Conservation (phyloP, 1,140 invertebrate species). For the fruit fly (Drosophila melanogaster) region Release_6_plus_ISO1_MT NT_033779.5:6839001-6839500, state of each 20-base stretch:
- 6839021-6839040: no score
- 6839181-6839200: conserved; percentile 28
- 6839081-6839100: not conserved
- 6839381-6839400: not conserved
- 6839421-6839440: conserved; percentile 41
- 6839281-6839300: conserved; percentile 13
- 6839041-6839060: not conserved
- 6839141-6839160: conserved; percentile 12
- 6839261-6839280: conserved; percentile 53
- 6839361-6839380: not conserved
- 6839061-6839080: not conserved
- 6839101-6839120: conserved; percentile 5
- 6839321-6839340: conserved; percentile 71
- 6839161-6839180: conserved; percentile 40
- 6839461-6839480: conserved; percentile 70
- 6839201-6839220: conserved; percentile 29
- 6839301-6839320: conserved; percentile 72
- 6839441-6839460: conserved; percentile 58
- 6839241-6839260: conserved; percentile 44
- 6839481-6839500: conserved; percentile 49
- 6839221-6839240: conserved; percentile 8
- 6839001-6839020: not conserved
- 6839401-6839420: not conserved
- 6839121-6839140: conserved; percentile 7
- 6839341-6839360: conserved; percentile 74